Evolutionary conservation across 2,113 vertebrate species (phyloP).

Genomic region (Crotalus viridis): DNA sequence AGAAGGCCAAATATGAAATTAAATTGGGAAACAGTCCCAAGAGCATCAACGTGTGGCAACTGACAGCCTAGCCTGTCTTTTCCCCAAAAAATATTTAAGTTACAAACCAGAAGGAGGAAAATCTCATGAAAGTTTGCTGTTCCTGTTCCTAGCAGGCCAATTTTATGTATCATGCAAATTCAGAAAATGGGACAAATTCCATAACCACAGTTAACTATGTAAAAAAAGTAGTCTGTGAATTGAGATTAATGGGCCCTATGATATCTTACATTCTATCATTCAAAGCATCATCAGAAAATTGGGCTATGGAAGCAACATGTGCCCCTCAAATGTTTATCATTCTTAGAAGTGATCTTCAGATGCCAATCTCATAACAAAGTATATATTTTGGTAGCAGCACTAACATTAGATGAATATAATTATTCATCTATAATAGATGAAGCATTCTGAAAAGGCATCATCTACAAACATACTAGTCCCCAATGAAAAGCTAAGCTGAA

Average conservation of each 20-base stretch:
- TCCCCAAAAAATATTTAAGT: not conserved
- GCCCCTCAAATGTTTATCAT: not conserved
- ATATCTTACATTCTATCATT: not conserved
- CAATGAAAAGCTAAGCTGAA: not conserved
- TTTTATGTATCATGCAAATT: not conserved
- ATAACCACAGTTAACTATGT: not conserved
- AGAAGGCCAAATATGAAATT: not conserved
- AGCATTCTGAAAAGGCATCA: not conserved
- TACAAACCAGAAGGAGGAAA: not conserved
- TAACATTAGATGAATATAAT: not conserved
- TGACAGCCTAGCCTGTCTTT: not conserved
- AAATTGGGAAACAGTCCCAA: not conserved
- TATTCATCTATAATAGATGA: not conserved
- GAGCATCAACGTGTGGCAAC: not conserved
- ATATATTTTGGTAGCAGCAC: not conserved
- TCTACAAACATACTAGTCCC: constrained; percentile 13
- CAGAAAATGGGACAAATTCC: not conserved
- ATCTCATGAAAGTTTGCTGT: not conserved
- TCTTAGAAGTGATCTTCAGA: not conserved
- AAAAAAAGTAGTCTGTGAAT: not conserved
- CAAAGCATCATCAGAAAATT: not conserved
- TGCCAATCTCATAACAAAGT: not conserved
- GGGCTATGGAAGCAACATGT: not conserved
- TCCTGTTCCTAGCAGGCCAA: not conserved
- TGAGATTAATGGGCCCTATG: not conserved